Base-by-base conservation (phyloP, 2,888 invertebrate species). In the Platypus cylindrus region DNA sequence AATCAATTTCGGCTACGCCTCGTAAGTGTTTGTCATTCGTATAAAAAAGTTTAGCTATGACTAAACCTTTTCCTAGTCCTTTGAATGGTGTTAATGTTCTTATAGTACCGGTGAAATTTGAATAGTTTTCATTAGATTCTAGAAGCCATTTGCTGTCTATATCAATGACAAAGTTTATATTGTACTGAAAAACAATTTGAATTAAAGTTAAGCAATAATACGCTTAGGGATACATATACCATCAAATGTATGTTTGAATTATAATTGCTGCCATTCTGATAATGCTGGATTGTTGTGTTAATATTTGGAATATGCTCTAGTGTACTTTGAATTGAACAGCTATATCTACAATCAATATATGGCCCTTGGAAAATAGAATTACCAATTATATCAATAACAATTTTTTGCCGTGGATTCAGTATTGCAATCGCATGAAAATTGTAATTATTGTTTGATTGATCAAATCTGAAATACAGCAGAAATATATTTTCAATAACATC, bases 121-220 rank as follows among this genome's bases (percentile, higher is more conserved):
- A 72, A 40, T 68, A 70, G 0, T 58, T 58, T 1, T 53, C 52
- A 18, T 70, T 69, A 34, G 66, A 66, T 20, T 71, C 62, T 1
- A 82, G 47, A 9, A 69, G 65, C 84, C 84, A 85, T 0, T 70
- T 66, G 1, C 83, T 84, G 48, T 73, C 74, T 5, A 80, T 61
- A 56, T 75, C 71, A 32, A 83, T 71, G 1, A 71, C 55, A 27
- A 78, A 77, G 36, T 75, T 71, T 26, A 78, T 76, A 45, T 75
- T 67, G 52, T 77, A 77, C 68, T 75, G 62, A 29, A 70, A 60
- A 38, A 50, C 27, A 24, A 24, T 3, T 14, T 17, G 32, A 17
- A 12, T 17, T 22, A 3, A 14, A 30, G 18, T 24, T 23, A 30
- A 16, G 13, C 20, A 25, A 28, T 12, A 30, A 13, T 32, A 8